These are phyloP conservation scores for Ispidina picta DNA, from an alignment of 2,797 vertebrate species.

Conservation along the genomic window DNA sequence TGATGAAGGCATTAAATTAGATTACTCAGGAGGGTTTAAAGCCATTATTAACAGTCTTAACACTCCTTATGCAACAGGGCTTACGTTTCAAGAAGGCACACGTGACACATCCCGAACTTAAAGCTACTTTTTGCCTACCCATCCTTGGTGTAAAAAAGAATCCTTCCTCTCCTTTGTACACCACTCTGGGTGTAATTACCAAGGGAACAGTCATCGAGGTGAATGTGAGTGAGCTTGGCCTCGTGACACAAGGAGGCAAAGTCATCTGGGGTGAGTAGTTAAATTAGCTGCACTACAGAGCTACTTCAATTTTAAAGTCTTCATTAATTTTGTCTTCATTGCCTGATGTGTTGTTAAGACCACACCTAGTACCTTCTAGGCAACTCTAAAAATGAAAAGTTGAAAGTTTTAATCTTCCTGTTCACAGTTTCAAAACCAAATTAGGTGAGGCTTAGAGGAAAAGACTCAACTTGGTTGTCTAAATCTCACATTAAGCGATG, in stretches of 20 bases:
- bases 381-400: background rate
- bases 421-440: background rate
- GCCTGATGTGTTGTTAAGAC: background rate
- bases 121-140: constrained; percentile 96
- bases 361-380: background rate
- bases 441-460: background rate
- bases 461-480: background rate
- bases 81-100: constrained; percentile 98
- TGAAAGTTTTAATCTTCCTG: background rate
- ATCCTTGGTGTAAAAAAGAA: constrained; percentile 99
- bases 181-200: constrained; percentile 94
- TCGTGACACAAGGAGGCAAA: constrained; percentile 98
- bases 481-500: background rate
- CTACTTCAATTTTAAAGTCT: background rate
- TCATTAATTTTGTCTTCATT: background rate
- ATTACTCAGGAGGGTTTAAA: background rate
- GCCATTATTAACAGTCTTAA: background rate
- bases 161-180: constrained; percentile 95
- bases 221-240: constrained; percentile 95
- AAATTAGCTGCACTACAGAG: background rate
- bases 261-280: constrained; percentile 95
- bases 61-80: constrained; percentile 78
- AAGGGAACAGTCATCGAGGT: constrained; percentile 96
- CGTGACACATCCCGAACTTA: constrained; percentile 98
- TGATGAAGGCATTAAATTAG: background rate